Percentiles rank a stretch among this genome's conserved stretches.
Conservation (phyloP, 1,140 invertebrate species). For the Drosophila cardini region DNA sequence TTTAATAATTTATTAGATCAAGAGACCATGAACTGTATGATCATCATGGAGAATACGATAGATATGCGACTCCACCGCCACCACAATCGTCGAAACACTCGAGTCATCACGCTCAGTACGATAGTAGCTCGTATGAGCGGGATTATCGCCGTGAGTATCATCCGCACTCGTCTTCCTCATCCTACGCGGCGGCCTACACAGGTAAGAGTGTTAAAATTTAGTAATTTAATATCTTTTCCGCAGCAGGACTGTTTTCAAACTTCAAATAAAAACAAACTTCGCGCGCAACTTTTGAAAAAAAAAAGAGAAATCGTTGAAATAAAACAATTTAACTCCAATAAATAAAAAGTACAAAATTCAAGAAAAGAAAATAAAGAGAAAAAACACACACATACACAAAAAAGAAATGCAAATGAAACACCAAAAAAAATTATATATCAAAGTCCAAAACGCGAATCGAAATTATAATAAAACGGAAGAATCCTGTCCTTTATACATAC, state of each 20-base stretch:
- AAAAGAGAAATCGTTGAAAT: conserved; percentile 14
- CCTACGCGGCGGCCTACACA: conserved; percentile 77
- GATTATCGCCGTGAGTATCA: conserved; percentile 83
- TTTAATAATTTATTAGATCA: conserved; percentile 44
- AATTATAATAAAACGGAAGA: conserved; percentile 61
- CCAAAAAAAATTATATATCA: conserved; percentile 47
- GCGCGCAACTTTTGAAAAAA: conserved; percentile 39
- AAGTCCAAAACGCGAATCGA: conserved; percentile 59
- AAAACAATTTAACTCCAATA: conserved; percentile 49
- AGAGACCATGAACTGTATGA: conserved; percentile 80
- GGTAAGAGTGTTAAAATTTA: conserved; percentile 61
- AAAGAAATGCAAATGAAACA: conserved; percentile 28
- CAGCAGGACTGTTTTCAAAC: conserved; percentile 64
- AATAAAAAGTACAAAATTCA: conserved; percentile 34
- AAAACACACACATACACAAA: conserved; percentile 38
- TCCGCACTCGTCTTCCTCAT: conserved; percentile 79
- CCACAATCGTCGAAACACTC: conserved; percentile 79
- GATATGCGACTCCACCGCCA: conserved; percentile 75
- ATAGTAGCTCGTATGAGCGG: conserved; percentile 78
- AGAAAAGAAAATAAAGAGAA: conserved; percentile 43
- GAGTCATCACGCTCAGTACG: conserved; percentile 79
- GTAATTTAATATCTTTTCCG: conserved; percentile 62
- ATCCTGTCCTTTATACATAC: conserved; percentile 37
- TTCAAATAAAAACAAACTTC: conserved; percentile 45
- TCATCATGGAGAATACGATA: conserved; percentile 79